Evolutionary conservation across 2,888 invertebrate genomes (phyloP).

Genomic region (Epinotia bilunana): DNA sequence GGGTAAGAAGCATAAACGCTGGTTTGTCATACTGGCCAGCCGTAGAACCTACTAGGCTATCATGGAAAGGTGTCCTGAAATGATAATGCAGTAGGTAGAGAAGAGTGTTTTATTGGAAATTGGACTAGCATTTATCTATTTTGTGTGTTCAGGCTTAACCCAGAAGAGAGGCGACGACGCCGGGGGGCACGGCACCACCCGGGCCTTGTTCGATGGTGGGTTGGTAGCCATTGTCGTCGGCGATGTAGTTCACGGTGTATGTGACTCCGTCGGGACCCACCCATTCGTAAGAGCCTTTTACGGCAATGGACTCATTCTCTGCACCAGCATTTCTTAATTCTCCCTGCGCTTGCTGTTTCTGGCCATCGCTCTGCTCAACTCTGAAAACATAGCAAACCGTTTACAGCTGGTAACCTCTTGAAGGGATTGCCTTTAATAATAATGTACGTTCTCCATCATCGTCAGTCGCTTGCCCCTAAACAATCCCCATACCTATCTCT

Average conservation of each 20-base stretch:
- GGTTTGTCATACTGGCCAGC: no score
- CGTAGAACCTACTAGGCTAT: neutral
- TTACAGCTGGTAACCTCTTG: no score
- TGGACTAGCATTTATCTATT: constrained; percentile 51
- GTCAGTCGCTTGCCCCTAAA: no score
- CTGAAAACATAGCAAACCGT: constrained; percentile 49
- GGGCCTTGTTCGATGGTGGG: constrained; percentile 71
- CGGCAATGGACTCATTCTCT: constrained; percentile 80
- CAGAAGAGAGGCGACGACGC: constrained; percentile 67
- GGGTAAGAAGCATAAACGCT: no score
- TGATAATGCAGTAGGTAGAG: neutral
- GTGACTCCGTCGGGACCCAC: constrained; percentile 77
- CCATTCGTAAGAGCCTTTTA: constrained; percentile 81
- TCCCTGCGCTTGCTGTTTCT: constrained; percentile 77
- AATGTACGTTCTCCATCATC: no score
- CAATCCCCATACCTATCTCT: no score
- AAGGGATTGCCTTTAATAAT: no score
- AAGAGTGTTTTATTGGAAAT: constrained; percentile 33
- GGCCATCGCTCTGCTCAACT: constrained; percentile 82
- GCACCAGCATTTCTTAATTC: constrained; percentile 78
- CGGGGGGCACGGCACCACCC: constrained; percentile 62
- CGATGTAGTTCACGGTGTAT: constrained; percentile 80
- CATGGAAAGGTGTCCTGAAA: neutral
- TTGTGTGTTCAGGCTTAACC: constrained; percentile 55
- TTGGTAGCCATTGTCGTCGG: constrained; percentile 85